Base-by-base conservation (phyloP, 2,888 invertebrate genomes). In the Neoitamus cyanurus region DNA sequence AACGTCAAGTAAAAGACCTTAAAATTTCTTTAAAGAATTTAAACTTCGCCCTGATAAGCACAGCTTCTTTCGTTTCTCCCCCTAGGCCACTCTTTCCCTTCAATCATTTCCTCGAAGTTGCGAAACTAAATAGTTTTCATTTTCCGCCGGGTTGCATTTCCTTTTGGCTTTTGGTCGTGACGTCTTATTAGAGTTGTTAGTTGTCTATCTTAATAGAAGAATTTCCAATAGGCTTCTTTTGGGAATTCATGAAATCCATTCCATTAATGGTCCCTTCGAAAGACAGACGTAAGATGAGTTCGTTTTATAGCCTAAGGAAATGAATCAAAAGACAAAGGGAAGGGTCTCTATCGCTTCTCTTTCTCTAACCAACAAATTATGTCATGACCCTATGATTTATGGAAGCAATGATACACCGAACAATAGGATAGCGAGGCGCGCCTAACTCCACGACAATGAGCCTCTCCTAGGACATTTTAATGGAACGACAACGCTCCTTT, bases 321-420 rank as follows among this genome's bases (percentile, higher is more conserved):
- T 20, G 58, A 58, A 58, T 58, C 58, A 7, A 58, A 58, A 58
- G 58, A 58, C 58, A 58, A 58, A 58, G 15, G 58, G 15, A 58
- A 58, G 15, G 58, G 15, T 15, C 9, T 58, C 58, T 58, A 58
- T 58, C 58, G 58, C 20, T n/a, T 48, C 20, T 48, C 48, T 7
- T 48, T 48, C 15, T 25, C 25, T 25, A 9, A 20, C 7, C 30
- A 70, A 34, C 20, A 73, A 73, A 34, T 73, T 34, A 73, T 73
- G 15, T 73, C 73, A 73, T 73, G 73, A 73, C 73, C 73, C 73
- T 34, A 36, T 73, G 73, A 73, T 73, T 73, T 73, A 73, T 73
- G 73, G 31, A 3, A 15, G 31, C 73, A 36, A 58, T 58, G 58
- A 73, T 73, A 73, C 73, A n/a, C 73, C 36, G 36, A 73, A 73